A percentile compares a stretch with the other conserved stretches of the same genome.
These are phyloP conservation scores for Scaptomyza reducta DNA, from an alignment of 2,888 invertebrate species.

Conservation along the genomic window DNA sequence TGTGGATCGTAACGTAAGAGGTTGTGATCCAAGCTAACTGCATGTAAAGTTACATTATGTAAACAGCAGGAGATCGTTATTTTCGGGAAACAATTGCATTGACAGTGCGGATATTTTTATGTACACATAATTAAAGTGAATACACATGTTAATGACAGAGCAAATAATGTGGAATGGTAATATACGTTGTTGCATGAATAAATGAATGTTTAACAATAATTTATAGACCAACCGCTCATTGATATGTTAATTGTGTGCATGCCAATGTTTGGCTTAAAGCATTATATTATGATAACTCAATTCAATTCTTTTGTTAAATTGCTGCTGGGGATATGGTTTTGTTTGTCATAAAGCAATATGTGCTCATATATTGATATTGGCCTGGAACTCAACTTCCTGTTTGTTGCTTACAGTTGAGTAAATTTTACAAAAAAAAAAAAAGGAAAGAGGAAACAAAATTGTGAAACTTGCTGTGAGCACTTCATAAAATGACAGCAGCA, in stretches of 20 bases:
- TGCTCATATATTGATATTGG: slow-evolving; percentile 31
- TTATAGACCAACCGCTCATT: slow-evolving; percentile 39
- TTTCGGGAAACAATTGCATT: not conserved
- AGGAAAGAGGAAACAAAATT: slow-evolving; percentile 42
- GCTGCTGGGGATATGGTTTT: slow-evolving; percentile 23
- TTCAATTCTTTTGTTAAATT: slow-evolving; percentile 31
- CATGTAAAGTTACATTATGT: not conserved
- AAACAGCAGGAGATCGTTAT: not conserved
- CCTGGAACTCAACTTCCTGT: slow-evolving; percentile 61
- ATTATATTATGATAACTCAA: slow-evolving; percentile 1
- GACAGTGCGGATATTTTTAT: not conserved
- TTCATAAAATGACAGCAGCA: slow-evolving; percentile 66
- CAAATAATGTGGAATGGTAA: slow-evolving; percentile 6
- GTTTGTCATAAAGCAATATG: slow-evolving; percentile 11
- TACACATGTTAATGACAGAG: not conserved
- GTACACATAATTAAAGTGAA: not conserved
- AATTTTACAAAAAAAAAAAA: slow-evolving; percentile 30
- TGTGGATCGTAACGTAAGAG: not conserved
- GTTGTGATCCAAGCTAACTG: not conserved
- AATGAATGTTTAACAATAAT: slow-evolving; percentile 40
- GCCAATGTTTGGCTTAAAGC: slow-evolving; percentile 28
- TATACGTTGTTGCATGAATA: slow-evolving; percentile 13
- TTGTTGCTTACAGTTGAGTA: slow-evolving; percentile 66
- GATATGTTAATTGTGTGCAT: slow-evolving; percentile 53
- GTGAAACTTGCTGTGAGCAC: slow-evolving; percentile 67